Evolutionary conservation across 2,888 invertebrate species (phyloP), one percentile per base, ranked within the genome.

Genomic region (Cotesia congregata): DNA sequence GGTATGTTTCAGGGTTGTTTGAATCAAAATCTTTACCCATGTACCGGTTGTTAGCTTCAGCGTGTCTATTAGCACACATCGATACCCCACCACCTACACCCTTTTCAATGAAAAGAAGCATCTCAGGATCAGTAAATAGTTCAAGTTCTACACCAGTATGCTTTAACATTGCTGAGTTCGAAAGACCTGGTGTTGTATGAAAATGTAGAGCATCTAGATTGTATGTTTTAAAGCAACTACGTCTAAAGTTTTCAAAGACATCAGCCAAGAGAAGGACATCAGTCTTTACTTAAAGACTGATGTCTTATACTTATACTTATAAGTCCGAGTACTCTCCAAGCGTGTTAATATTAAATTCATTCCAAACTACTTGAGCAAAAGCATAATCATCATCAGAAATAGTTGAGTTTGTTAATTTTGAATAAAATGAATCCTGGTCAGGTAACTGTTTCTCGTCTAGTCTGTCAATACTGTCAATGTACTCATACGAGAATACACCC

Each of bases 231-330:
- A 83, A 50, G 71, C 84, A 85, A 0, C 77, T 80, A 4, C 77
- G n/a, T 5, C 87, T 67, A 79, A 88, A 89, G 76, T 88, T 84
- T 80, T 89, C 88, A 78, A 88, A 88, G 6, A 88, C 80, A 72
- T 89, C 88, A 3, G 84, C 82, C 41, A 87, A 75, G 4, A 89
- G 76, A 74, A 0, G 30, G 30, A 89, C 83, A 79, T 90, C 88
- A 0, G 85, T 84, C 80, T 86, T 86, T 38, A n/a, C n/a, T n/a
- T n/a, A n/a, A 89, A 65, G 78, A n/a, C n/a, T n/a, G n/a, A n/a
- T n/a, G n/a, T n/a, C n/a, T n/a, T n/a, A n/a, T n/a, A n/a, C n/a
- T n/a, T n/a, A n/a, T n/a, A n/a, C n/a, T n/a, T 89, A 88, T 1
- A 88, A 17, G 59, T 88, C 84, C 1, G 83, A 81, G 77, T 89